Evolutionary conservation across 2,113 vertebrate genomes (phyloP).

Genomic region (Hemibagrus wyckioides): DNA sequence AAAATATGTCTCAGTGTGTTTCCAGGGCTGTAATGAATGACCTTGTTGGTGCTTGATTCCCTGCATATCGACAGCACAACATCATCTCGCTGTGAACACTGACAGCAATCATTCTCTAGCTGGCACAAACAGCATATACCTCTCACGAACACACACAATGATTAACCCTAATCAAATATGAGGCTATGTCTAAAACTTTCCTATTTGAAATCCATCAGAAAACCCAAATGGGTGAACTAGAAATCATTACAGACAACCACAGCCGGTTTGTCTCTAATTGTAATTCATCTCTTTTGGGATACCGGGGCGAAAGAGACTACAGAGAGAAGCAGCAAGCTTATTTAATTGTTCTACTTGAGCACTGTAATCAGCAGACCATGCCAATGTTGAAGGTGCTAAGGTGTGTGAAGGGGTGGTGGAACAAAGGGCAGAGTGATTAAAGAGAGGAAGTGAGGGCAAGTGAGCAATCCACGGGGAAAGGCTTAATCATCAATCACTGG

Average conservation of each 20-base stretch:
- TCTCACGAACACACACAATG: not conserved
- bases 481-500: constrained; percentile 43
- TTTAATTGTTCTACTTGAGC: constrained; percentile 30
- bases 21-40: constrained; percentile 11
- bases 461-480: constrained; percentile 11
- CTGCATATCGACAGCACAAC: constrained; percentile 4
- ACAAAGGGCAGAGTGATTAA: constrained; percentile 38
- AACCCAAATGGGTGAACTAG: not conserved
- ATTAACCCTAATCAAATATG: not conserved
- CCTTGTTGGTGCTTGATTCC: not conserved
- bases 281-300: not conserved
- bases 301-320: not conserved
- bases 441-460: constrained; percentile 15
- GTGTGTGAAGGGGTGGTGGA: constrained; percentile 14
- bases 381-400: constrained; percentile 31
- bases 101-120: constrained; percentile 26
- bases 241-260: not conserved
- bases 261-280: not conserved
- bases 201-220: not conserved
- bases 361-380: constrained; percentile 49
- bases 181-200: not conserved
- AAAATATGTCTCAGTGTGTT: not conserved
- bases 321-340: not conserved
- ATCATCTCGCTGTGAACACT: constrained; percentile 2
- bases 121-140: not conserved